Evolutionary conservation across 2,113 vertebrate genomes (phyloP).

Genomic region (Cacatua alba): DNA sequence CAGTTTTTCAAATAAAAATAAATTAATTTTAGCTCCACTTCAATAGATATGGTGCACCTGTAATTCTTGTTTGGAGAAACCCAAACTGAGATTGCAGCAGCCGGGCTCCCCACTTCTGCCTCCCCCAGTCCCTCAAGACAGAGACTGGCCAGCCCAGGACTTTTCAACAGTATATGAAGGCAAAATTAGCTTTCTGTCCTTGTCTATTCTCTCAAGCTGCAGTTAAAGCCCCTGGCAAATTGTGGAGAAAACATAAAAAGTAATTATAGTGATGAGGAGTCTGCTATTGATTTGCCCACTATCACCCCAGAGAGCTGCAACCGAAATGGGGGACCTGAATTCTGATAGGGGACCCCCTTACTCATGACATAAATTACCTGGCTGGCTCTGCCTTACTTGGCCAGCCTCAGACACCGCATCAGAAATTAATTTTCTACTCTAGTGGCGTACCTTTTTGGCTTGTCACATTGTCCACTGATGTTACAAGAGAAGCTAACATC

Average conservation of each 20-base stretch:
- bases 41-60: background rate
- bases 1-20: background rate
- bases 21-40: background rate
- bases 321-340: background rate
- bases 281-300: conserved; percentile 5
- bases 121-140: background rate
- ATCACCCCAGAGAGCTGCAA: background rate
- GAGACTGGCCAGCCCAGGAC: background rate
- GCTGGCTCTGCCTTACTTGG: background rate
- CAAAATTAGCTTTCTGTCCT: conserved; percentile 22
- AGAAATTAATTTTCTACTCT: conserved; percentile 24
- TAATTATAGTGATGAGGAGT: background rate
- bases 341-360: background rate
- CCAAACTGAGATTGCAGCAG: background rate
- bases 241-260: background rate
- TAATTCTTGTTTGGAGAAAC: background rate
- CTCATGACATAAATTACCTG: background rate
- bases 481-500: background rate
- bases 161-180: background rate
- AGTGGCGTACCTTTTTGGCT: background rate
- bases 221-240: conserved; percentile 7
- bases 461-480: background rate
- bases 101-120: background rate
- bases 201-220: background rate
- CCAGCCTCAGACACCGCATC: background rate